Evolutionary conservation across 1,140 invertebrate species (phyloP), one percentile per base, ranked within the genome.

Genomic region (Battus philenor): DNA sequence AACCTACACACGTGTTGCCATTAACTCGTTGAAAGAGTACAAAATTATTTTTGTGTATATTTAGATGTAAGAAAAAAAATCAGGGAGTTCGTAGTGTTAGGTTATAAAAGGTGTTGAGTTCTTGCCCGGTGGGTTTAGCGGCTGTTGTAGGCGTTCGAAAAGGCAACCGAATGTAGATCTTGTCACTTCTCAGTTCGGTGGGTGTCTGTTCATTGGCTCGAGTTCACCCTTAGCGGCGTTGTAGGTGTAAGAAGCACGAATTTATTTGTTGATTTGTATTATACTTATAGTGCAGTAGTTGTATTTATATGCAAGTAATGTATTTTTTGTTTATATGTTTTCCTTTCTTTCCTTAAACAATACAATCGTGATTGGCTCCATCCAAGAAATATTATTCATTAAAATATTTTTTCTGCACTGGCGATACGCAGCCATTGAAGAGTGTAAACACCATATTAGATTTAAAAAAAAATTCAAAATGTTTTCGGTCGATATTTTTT

Each of bases 31-130:
- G 49, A 53, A 68, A 84, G 77, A 84, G 80, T 84, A 84, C 80
- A 84, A 84, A 81, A 84, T 81, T 84, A 82, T 82, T 84, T 69
- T 84, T 82, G 77, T 84, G 76, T 81, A 84, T 79, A 84, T 68
- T 75, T 84, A 84, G 80, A 64, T 67, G 41, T 84, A 81, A 84
- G 77, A 73, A 82, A 80, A 61, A 74, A 79, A 79, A 79, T 82
- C 77, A 82, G 80, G 80, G 74, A 80, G 76, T 65, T 67, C 74
- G 60, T 80, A 80, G 79, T 50, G 52, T 73, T 78, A 76, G 67
- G 54, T 70, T 65, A 59, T 72, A 72, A 72, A 66, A 52, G 47
- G 50, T 48, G 59, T 68, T 52, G 59, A 66, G 64, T 76, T 81
- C 75, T 80, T 80, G 77, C 75, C 75, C 66, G 74, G 73, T 79